Percentiles rank a stretch among this genome's conserved stretches.
Evolutionary conservation across 2,113 vertebrate species (phyloP).

Genomic region (Vidua chalybeata): DNA sequence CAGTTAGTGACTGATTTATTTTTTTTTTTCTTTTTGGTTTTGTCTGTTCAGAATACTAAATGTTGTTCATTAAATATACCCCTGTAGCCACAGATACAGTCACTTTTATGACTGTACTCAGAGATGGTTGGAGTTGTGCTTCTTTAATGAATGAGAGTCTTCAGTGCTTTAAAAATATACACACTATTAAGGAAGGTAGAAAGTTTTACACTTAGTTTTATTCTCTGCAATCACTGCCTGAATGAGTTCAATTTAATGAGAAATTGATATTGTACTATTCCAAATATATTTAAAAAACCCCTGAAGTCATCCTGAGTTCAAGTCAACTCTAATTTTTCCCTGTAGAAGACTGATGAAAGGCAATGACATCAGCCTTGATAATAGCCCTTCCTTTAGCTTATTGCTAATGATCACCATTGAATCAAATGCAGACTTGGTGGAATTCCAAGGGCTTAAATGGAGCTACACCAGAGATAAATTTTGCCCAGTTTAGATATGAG

Average conservation of each 20-base stretch:
- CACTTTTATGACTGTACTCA: background rate
- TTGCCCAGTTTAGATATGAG: background rate
- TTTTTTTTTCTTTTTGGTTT: background rate
- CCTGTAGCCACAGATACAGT: background rate
- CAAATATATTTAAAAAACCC: background rate
- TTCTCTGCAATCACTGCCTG: background rate
- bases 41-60: background rate
- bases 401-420: slow-evolving; percentile 8
- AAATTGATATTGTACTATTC: background rate
- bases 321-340: slow-evolving; percentile 54
- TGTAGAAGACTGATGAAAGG: slow-evolving; percentile 45
- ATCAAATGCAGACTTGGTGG: slow-evolving; percentile 10
- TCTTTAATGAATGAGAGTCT: background rate
- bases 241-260: slow-evolving; percentile 14
- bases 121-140: background rate
- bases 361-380: slow-evolving; percentile 66
- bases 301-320: slow-evolving; percentile 65
- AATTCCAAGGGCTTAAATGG: background rate
- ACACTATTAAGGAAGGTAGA: background rate
- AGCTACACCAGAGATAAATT: background rate
- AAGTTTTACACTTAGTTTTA: slow-evolving; percentile 5
- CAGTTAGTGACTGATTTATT: background rate
- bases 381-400: slow-evolving; percentile 33
- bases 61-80: background rate
- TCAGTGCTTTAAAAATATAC: background rate